A percentile compares a stretch with the other conserved stretches of the same genome.
phyloP scores from a whole-genome alignment of 23 tunicate genomes.

The Oikopleura vanhoeffeni region DNA sequence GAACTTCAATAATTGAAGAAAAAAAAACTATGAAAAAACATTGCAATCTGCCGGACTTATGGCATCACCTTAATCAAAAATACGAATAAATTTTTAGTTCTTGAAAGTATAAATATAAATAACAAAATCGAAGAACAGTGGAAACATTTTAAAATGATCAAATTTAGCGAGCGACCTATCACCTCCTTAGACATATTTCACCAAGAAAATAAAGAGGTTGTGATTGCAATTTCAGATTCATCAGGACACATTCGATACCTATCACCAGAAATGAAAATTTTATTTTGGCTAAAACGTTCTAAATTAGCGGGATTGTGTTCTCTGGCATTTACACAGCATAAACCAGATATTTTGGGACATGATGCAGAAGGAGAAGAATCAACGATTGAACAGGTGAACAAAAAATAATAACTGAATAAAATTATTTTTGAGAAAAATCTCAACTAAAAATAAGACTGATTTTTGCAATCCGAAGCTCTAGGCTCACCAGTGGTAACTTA shows the following conservation, averaged over 20 bases:
- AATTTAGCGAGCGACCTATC: slow-evolving; percentile 3
- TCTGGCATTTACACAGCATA: background rate
- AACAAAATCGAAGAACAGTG: too few relatives aligned
- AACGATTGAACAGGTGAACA: background rate
- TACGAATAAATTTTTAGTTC: too few relatives aligned
- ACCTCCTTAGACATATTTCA: background rate
- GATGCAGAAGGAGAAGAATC: background rate
- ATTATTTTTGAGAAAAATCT: too few relatives aligned
- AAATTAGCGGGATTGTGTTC: background rate
- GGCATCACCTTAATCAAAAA: too few relatives aligned
- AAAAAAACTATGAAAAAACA: too few relatives aligned
- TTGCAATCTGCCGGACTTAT: too few relatives aligned
- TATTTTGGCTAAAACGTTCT: background rate
- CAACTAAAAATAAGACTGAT: too few relatives aligned
- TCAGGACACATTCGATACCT: background rate
- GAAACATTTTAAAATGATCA: background rate
- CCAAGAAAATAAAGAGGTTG: background rate
- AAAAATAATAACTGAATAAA: too few relatives aligned
- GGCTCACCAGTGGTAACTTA: too few relatives aligned
- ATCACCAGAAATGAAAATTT: background rate
- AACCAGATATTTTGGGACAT: background rate
- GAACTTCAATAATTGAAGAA: too few relatives aligned
- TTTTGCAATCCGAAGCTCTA: too few relatives aligned
- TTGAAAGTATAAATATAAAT: too few relatives aligned
- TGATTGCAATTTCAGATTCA: background rate